Percentiles rank a stretch among this genome's conserved stretches.
Conservation (phyloP, 2,113 vertebrate species). For the Leptobrachium leishanense region DNA sequence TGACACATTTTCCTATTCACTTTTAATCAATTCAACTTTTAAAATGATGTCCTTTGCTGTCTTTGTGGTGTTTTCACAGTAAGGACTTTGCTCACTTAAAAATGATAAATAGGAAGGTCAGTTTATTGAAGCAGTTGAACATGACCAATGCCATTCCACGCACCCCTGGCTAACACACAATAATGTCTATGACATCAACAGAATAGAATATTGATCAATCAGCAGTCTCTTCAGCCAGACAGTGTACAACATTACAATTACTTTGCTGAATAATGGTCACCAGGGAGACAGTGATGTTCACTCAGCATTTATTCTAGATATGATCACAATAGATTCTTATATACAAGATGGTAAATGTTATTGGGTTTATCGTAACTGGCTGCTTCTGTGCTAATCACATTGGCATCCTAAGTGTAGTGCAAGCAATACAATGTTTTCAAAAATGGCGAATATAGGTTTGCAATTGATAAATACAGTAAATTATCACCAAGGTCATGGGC, state of each 20-base stretch:
- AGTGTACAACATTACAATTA: not conserved
- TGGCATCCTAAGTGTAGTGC: not conserved
- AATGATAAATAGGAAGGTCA: slow-evolving; percentile 1
- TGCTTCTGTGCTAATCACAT: not conserved
- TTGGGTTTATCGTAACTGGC: not conserved
- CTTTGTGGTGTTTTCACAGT: not conserved
- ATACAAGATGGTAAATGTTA: not conserved
- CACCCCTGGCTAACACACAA: not conserved
- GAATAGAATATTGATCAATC: not conserved
- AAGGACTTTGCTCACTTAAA: not conserved
- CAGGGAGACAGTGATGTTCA: not conserved
- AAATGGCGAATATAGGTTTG: slow-evolving; percentile 1
- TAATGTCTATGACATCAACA: slow-evolving; percentile 2
- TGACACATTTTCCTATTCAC: not conserved
- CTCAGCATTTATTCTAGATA: not conserved
- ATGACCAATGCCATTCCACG: not conserved
- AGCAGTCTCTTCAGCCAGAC: slow-evolving; percentile 2
- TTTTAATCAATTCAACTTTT: not conserved
- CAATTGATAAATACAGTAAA: slow-evolving; percentile 51
- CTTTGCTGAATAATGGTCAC: not conserved
- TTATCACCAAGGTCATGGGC: slow-evolving; percentile 46
- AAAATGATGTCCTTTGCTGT: slow-evolving; percentile 3
- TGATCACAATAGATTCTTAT: not conserved
- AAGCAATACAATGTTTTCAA: not conserved
- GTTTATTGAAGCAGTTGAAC: not conserved